These are phyloP conservation scores for Chymomyza caudatula DNA, from an alignment of 2,888 invertebrate genomes.

Conservation along the genomic window DNA sequence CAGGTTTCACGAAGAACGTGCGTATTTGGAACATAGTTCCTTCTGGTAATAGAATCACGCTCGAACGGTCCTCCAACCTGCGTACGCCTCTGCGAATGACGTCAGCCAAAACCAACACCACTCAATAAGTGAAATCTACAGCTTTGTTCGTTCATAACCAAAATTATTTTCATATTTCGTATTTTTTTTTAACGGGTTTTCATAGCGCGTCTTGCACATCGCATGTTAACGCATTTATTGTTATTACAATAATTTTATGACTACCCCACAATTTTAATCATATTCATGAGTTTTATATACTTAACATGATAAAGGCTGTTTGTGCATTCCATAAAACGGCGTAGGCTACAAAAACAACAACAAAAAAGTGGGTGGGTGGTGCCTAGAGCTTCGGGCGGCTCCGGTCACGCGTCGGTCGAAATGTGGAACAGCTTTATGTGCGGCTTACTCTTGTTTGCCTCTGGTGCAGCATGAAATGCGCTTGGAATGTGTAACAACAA, in stretches of 20 bases:
- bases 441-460: slow-evolving; percentile 39
- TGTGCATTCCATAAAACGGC: slow-evolving; percentile 16
- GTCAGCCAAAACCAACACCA: too few species aligned
- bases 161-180: background rate
- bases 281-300: slow-evolving; percentile 61
- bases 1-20: too few species aligned
- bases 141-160: background rate
- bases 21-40: too few species aligned
- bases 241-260: slow-evolving; percentile 42
- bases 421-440: slow-evolving; percentile 62
- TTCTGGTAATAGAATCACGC: too few species aligned
- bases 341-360: slow-evolving; percentile 35
- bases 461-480: slow-evolving; percentile 69
- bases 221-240: slow-evolving; percentile 31
- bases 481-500: slow-evolving; percentile 64
- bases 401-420: slow-evolving; percentile 58
- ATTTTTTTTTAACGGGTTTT: background rate
- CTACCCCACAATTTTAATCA: slow-evolving; percentile 45
- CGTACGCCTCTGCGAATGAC: too few species aligned
- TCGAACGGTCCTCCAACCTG: too few species aligned
- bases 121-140: background rate
- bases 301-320: slow-evolving; percentile 46
- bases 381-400: slow-evolving; percentile 42
- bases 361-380: slow-evolving; percentile 51
- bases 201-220: slow-evolving; percentile 11